Conservation (phyloP, 1,140 invertebrate species). For the Bombus balteatus region DNA sequence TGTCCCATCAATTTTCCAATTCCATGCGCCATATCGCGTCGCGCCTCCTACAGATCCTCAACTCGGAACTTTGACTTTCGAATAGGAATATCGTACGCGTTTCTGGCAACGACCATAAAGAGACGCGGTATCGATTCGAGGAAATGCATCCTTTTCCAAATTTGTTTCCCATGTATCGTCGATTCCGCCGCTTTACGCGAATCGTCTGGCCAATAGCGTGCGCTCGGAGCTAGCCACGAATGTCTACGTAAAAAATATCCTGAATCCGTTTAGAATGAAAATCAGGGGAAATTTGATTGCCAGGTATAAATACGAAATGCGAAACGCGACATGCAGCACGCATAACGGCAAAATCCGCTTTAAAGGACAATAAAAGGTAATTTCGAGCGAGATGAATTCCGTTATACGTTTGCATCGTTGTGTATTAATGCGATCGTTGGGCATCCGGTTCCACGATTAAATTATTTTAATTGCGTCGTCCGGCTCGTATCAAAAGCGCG, state of each 20-base stretch:
- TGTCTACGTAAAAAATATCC: neutral
- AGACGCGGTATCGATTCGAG: neutral
- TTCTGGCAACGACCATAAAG: neutral
- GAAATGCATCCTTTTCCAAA: too few species aligned
- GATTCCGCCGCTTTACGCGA: too few species aligned
- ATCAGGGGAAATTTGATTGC: neutral
- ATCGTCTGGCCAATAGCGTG: too few species aligned
- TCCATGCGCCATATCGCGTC: neutral
- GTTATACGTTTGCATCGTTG: neutral
- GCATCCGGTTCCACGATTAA: neutral
- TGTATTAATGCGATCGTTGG: neutral
- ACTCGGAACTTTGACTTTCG: neutral
- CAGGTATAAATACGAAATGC: neutral
- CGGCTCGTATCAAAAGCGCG: neutral
- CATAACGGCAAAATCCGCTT: neutral
- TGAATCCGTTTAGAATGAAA: neutral
- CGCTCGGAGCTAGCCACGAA: neutral
- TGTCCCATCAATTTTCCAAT: neutral
- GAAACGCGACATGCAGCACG: neutral
- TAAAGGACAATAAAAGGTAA: constrained; percentile 18
- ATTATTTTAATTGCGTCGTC: constrained; percentile 21
- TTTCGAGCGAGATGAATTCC: neutral
- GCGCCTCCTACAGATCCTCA: neutral
- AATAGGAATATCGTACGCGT: neutral
- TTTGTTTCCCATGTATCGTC: too few species aligned